Evolutionary conservation across 2,797 vertebrate genomes (phyloP).

Genomic region (Heteromormyrus szaboi): DNA sequence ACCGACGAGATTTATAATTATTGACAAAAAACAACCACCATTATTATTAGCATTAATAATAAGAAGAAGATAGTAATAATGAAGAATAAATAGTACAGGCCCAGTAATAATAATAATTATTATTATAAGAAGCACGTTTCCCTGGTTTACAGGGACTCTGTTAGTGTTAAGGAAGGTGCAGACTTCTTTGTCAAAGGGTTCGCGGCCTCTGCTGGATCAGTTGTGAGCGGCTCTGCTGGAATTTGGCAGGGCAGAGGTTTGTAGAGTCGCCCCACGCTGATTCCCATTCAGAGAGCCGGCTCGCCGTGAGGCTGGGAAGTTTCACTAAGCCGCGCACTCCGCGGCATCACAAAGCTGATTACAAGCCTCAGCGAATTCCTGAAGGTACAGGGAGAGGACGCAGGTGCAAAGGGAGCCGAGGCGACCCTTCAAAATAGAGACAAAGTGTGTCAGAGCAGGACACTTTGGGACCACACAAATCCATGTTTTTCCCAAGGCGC

Average conservation of each 20-base stretch:
- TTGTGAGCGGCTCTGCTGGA: conserved; percentile 82
- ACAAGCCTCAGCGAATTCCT: conserved; percentile 88
- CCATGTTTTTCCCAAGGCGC: conserved; percentile 64
- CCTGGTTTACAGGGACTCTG: not conserved
- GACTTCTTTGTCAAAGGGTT: not conserved
- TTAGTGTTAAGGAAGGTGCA: not conserved
- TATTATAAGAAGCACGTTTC: not conserved
- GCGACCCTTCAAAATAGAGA: conserved; percentile 64
- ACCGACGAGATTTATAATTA: not conserved
- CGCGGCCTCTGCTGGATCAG: conserved; percentile 65
- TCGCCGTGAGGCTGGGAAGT: conserved; percentile 77
- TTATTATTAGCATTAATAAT: not conserved
- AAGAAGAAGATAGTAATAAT: not conserved
- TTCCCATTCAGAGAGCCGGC: conserved; percentile 74
- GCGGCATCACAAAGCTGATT: conserved; percentile 89
- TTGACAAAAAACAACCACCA: not conserved
- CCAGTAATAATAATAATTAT: not conserved
- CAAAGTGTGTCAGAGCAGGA: conserved; percentile 73
- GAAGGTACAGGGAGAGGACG: conserved; percentile 79
- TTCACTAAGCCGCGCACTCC: conserved; percentile 82
- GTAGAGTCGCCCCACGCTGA: conserved; percentile 80
- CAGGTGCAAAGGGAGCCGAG: conserved; percentile 76
- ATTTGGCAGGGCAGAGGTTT: conserved; percentile 74
- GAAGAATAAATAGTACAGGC: not conserved
- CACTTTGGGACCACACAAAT: conserved; percentile 80